phyloP scores from a whole-genome alignment of 1,140 invertebrate species.

The Cyclina sinensis region DNA sequence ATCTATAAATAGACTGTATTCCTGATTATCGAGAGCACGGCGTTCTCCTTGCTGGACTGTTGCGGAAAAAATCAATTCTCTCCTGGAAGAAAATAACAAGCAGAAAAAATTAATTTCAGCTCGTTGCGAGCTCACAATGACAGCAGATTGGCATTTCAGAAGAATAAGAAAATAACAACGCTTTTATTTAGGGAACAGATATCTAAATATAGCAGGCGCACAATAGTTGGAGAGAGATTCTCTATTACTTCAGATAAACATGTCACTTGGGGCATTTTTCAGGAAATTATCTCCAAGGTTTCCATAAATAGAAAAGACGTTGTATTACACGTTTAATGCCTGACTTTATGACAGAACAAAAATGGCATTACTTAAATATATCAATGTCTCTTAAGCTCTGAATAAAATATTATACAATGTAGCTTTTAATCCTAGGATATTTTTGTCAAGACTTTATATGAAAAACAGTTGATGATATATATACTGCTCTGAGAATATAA shows the following conservation, averaged over 20 bases:
- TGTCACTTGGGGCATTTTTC: not conserved
- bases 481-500: no score
- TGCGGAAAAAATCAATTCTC: conserved; percentile 39
- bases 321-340: not conserved
- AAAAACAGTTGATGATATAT: no score
- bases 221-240: not conserved
- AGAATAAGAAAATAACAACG: conserved; percentile 27
- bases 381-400: no score
- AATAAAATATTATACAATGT: no score
- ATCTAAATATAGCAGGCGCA: conserved; percentile 10
- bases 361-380: no score
- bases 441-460: no score
- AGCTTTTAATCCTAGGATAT: no score
- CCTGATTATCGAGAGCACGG: conserved; percentile 8
- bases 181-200: conserved; percentile 51
- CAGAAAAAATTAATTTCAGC: conserved; percentile 42
- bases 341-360: not conserved
- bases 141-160: conserved; percentile 18
- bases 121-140: not conserved
- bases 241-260: conserved; percentile 8
- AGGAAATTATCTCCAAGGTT: not conserved
- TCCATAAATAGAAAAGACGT: not conserved
- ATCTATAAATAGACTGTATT: conserved; percentile 33
- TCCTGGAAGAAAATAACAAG: conserved; percentile 31
- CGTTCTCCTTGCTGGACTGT: not conserved